Evolutionary conservation across 2,888 invertebrate genomes (phyloP).

Genomic region (Oligia fasciuncula): DNA sequence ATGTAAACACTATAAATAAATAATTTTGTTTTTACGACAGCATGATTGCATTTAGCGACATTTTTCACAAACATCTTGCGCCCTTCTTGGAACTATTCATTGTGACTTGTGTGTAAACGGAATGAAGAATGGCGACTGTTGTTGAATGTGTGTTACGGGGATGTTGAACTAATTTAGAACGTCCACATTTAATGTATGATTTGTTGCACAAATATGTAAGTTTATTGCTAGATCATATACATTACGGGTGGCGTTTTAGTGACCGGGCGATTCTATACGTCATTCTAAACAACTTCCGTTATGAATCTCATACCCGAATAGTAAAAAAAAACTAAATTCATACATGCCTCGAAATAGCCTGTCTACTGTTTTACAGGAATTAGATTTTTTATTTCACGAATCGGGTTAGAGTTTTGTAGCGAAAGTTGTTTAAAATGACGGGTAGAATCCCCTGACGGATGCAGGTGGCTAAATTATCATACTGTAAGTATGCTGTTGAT

Average conservation of each 20-base stretch:
- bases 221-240: no score
- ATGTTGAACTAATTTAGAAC: slow-evolving; percentile 44
- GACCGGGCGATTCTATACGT: background rate
- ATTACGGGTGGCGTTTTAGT: background rate
- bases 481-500: background rate
- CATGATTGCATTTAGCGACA: slow-evolving; percentile 52
- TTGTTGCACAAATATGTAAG: background rate
- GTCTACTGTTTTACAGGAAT: background rate
- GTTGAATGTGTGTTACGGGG: slow-evolving; percentile 47
- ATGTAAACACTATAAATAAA: no score
- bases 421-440: background rate
- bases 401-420: background rate
- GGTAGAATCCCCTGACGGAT: background rate
- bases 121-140: slow-evolving; percentile 63
- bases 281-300: background rate
- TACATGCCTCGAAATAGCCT: background rate
- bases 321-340: background rate
- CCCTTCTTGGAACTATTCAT: slow-evolving; percentile 65
- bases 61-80: slow-evolving; percentile 67
- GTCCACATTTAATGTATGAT: slow-evolving; percentile 10
- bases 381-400: background rate
- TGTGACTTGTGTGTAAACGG: slow-evolving; percentile 58
- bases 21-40: background rate
- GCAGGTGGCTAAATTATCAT: background rate
- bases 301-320: background rate